phyloP scores from a whole-genome alignment of 2,797 vertebrate genomes.

The Bryconaethiops microstoma region DNA sequence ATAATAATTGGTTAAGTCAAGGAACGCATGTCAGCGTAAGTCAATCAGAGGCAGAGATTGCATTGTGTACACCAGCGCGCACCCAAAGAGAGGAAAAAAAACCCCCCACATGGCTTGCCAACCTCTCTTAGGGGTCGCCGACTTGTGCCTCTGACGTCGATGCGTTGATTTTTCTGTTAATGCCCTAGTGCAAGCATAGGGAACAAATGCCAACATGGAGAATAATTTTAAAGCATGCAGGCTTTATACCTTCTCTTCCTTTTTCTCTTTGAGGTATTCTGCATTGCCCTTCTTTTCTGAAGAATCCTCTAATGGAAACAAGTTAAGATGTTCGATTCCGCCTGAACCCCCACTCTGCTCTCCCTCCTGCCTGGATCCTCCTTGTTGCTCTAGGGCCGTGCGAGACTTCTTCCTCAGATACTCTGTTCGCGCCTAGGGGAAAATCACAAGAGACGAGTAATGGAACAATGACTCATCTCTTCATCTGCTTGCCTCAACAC shows the following conservation, averaged over 20 bases:
- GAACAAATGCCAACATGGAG: neutral
- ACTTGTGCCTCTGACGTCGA: too few species aligned
- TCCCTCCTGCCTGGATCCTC: conserved; percentile 35
- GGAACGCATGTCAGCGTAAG: too few species aligned
- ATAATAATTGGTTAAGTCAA: too few species aligned
- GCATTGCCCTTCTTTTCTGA: conserved; percentile 80
- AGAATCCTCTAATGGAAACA: conserved; percentile 83
- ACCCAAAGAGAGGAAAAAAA: too few species aligned
- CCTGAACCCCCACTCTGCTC: conserved; percentile 26
- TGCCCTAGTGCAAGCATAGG: neutral
- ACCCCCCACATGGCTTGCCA: too few species aligned
- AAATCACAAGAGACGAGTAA: neutral
- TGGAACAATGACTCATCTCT: neutral
- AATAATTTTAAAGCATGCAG: neutral
- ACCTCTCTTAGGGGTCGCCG: too few species aligned
- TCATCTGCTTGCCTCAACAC: too few species aligned
- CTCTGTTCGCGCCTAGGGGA: conserved; percentile 83
- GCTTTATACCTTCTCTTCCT: conserved; percentile 80
- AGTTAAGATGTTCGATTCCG: conserved; percentile 78
- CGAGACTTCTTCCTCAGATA: conserved; percentile 82
- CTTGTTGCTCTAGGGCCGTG: conserved; percentile 64
- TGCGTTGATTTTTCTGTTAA: too few species aligned
- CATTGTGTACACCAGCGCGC: too few species aligned
- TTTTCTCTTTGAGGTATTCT: conserved; percentile 88
- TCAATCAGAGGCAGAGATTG: too few species aligned